Evolutionary conservation across 1,140 invertebrate genomes (phyloP).

Genomic region (Saccostrea echinata): DNA sequence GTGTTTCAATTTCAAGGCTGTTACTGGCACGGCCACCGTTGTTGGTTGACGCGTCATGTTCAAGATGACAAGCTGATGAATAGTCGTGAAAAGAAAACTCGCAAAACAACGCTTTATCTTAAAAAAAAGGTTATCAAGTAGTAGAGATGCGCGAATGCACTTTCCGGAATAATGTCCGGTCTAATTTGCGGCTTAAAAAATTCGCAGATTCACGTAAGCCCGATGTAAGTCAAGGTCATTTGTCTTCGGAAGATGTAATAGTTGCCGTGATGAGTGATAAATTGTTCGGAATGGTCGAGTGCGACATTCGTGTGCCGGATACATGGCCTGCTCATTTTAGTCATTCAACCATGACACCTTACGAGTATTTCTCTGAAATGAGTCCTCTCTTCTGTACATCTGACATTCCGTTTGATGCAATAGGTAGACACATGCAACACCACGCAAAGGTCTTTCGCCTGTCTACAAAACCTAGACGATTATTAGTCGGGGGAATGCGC

Average conservation of each 20-base stretch:
- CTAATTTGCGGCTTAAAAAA: not conserved
- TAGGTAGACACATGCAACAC: slow-evolving; percentile 61
- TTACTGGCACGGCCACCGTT: slow-evolving; percentile 46
- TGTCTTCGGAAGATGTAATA: slow-evolving; percentile 42
- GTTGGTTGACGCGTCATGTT: slow-evolving; percentile 28
- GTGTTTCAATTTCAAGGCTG: slow-evolving; percentile 43
- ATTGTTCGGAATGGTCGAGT: slow-evolving; percentile 53
- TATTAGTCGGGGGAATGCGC: slow-evolving; percentile 54
- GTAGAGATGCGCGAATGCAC: slow-evolving; percentile 44
- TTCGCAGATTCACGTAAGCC: slow-evolving; percentile 38
- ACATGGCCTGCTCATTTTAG: slow-evolving; percentile 43
- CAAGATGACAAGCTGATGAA: not conserved
- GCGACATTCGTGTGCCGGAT: slow-evolving; percentile 56
- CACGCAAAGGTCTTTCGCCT: slow-evolving; percentile 52
- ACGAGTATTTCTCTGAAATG: slow-evolving; percentile 58
- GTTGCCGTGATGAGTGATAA: slow-evolving; percentile 5
- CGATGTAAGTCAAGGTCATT: not conserved
- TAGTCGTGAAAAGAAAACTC: slow-evolving; percentile 36
- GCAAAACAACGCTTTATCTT: too few species aligned
- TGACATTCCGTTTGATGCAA: slow-evolving; percentile 51
- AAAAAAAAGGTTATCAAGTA: slow-evolving; percentile 18
- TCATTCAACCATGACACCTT: slow-evolving; percentile 45
- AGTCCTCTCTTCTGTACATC: slow-evolving; percentile 55
- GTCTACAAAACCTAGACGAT: slow-evolving; percentile 45
- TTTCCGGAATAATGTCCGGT: not conserved